Evolutionary conservation across 2,888 invertebrate species (phyloP).

Genomic region (Brenthis daphne): DNA sequence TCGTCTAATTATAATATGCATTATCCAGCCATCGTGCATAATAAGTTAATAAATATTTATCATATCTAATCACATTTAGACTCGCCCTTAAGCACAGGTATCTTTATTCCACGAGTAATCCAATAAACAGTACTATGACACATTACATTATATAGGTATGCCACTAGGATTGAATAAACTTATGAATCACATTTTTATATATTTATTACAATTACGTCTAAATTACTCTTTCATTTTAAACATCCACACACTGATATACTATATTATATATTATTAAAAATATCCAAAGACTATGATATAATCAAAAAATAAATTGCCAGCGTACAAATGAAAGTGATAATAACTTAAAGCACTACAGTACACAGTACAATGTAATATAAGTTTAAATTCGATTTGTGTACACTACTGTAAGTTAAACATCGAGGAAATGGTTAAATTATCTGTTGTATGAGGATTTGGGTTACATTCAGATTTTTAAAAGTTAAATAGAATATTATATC

Average conservation of each 20-base stretch:
- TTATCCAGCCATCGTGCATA: constrained; percentile 60
- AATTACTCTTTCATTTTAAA: constrained; percentile 42
- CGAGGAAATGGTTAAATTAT: constrained; percentile 12
- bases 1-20: constrained; percentile 52
- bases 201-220: constrained; percentile 35
- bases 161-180: constrained; percentile 54
- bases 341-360: constrained; percentile 24
- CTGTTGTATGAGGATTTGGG: constrained; percentile 15
- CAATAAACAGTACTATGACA: constrained; percentile 48
- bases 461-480: constrained; percentile 19
- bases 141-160: constrained; percentile 46
- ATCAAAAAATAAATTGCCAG: constrained; percentile 33
- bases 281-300: constrained; percentile 39
- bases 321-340: constrained; percentile 24
- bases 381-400: constrained; percentile 35
- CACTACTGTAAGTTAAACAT: constrained; percentile 23
- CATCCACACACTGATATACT: constrained; percentile 51
- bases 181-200: constrained; percentile 68
- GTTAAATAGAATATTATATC: constrained; percentile 1
- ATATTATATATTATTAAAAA: constrained; percentile 28
- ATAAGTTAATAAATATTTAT: constrained; percentile 44
- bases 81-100: constrained; percentile 50
- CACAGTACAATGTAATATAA: constrained; percentile 20
- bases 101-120: constrained; percentile 45
- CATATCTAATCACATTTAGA: constrained; percentile 50